Base-by-base conservation (phyloP, 92 coral and sea anemone genomes). In the Siderastrea radians region DNA sequence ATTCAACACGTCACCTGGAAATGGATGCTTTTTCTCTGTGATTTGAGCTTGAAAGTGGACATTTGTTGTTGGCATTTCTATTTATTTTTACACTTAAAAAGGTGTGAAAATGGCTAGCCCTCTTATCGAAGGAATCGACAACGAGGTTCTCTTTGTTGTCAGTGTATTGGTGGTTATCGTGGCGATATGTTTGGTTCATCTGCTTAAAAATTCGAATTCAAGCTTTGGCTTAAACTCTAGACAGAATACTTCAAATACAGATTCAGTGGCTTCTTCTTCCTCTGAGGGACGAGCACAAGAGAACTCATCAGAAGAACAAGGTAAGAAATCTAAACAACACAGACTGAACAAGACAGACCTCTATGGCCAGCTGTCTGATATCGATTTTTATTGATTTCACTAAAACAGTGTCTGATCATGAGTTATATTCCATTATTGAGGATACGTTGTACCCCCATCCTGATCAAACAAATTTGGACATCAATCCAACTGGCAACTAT, bases 81-180 rank as follows among this genome's bases (percentile, higher is more conserved):
- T 3, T 59, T 7, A 1, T 4, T 19, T 14, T 58, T 50, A 4
- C 44, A 7, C 6, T 11, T 55, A 19, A 46, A 4, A 10, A 26
- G 44, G 45, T 9, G 5, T 47, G 57, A 10, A 63, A 15, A 95
- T 95, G 96, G 83, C 91, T 65, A 45, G 79, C 43, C 13, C 89
- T 9, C 44, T 97, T 62, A 44, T 98, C 55, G 99, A 98, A 89
- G 99, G 99, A 87, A 94, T 98, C 49, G 96, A 92, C 74, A 90
- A 98, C 45, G 99, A 98, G 53, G 98, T 96, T 50, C 78, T 98
- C 26, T 55, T 96, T 13, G 71, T 93, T 45, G 68, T 86, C 58
- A 68, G 84, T 77, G 89, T 85, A 8, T 57, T 85, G 8, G 84
- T 68, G 16, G 77, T 84, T n/a, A 43, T 66, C 9, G 57, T 65